A percentile compares a stretch with the other conserved stretches of the same genome.
These are phyloP conservation scores for Bradysia coprophila DNA, from an alignment of 1,140 invertebrate species.

Conservation along the genomic window DNA sequence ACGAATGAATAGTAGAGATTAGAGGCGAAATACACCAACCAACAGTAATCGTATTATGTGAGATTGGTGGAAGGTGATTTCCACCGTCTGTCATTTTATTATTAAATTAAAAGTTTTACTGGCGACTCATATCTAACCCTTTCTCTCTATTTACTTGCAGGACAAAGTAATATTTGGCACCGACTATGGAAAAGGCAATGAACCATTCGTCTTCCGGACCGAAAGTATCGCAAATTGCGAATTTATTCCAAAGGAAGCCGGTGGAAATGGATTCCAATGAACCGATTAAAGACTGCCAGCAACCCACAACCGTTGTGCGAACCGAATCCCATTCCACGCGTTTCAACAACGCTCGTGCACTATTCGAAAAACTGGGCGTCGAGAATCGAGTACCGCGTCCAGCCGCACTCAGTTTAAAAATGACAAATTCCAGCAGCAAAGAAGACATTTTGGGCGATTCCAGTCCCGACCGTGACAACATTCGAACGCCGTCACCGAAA, in stretches of 20 bases:
- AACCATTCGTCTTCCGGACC: slow-evolving; percentile 45
- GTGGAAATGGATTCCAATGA: slow-evolving; percentile 18
- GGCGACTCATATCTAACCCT: no score
- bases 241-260: slow-evolving; percentile 62
- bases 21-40: no score
- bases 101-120: no score
- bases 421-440: slow-evolving; percentile 17
- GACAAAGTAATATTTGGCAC: no score
- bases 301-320: slow-evolving; percentile 43
- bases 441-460: slow-evolving; percentile 17
- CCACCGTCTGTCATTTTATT: no score
- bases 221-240: slow-evolving; percentile 79
- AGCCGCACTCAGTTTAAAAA: slow-evolving; percentile 11
- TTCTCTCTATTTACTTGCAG: no score
- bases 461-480: slow-evolving; percentile 8
- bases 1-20: no score
- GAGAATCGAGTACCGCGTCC: slow-evolving; percentile 36
- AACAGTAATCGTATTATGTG: no score
- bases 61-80: no score
- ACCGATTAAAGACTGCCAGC: slow-evolving; percentile 21
- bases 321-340: slow-evolving; percentile 75
- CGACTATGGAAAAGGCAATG: slow-evolving; percentile 51
- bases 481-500: slow-evolving; percentile 20
- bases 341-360: slow-evolving; percentile 79
- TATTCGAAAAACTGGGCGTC: slow-evolving; percentile 82